Base-by-base conservation (phyloP, 2,113 vertebrate genomes). In the Agelaius tricolor region DNA sequence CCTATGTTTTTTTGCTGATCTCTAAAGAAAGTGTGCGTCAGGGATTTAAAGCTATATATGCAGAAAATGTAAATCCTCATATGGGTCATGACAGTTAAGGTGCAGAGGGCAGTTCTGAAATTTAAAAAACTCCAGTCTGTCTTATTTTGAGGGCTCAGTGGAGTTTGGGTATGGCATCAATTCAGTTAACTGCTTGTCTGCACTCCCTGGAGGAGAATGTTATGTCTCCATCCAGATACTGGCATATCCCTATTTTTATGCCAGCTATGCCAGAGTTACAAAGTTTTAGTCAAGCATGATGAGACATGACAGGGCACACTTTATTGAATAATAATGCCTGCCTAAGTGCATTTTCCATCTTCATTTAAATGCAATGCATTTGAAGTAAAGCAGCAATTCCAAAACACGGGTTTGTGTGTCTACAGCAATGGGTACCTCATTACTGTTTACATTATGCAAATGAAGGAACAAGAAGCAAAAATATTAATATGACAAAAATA, bases 201-300 rank as follows among this genome's bases (percentile, higher is more conserved):
- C 59, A 84, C 41, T 81, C 57, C 49, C 76, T 78, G 49, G n/a
- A 95, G 88, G 44, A 75, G 80, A 91, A 85, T 55, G 44, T 91
- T 84, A 61, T 41, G 17, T 94, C 80, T 96, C 91, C 76, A 92
- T 93, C 91, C 90, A 92, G 62, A 83, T 84, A 78, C 80, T 93
- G 95, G 86, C 91, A 89, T 54, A 85, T 90, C 84, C 55, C 61
- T 89, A 49, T 94, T 92, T 96, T 92, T 89, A 54, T 97, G 95
- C 77, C 94, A 92, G 71, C 84, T 93, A 49, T 96, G 88, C 91
- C 92, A 89, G 74, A 72, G 84, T 62, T 87, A 81, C 83, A 66
- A 80, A 94, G 66, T 96, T 96, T 94, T 94, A 93, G 92, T 93
- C 86, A 94, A 95, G 92, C 89, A 72, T 94, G 92, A 93, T 77